Base-by-base conservation (phyloP, 2,888 invertebrate genomes). In the Drosophila rellima region DNA sequence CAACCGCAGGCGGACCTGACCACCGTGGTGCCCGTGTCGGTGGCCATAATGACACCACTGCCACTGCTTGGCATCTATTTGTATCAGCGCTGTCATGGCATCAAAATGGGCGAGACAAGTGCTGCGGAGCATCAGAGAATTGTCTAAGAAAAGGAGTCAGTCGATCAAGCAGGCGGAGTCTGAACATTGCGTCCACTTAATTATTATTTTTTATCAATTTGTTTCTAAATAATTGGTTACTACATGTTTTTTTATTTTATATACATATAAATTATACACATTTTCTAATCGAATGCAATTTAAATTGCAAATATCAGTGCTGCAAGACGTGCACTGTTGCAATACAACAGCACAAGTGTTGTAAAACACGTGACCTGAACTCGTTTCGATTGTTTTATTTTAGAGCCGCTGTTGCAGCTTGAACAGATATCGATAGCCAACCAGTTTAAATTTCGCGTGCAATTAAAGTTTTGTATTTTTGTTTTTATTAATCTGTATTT, bases 31-130 rank as follows among this genome's bases (percentile, higher is more conserved):
- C 98, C 98, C 3, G 98, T 98, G 0, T 95, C 97, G 2, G 96
- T 97, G 18, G 98, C 98, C 17, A 95, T 98, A 47, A 97, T 98
- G 97, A 98, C 98, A 0, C 98, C 98, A 0, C 91, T 98, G 23
- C 98, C 98, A 0, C 94, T 98, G 87, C 93, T 95, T 13, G 90
- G 94, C 39, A 92, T 95, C 56, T 95, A 92, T 88, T 90, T 95
- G 1, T 92, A 87, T 60, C 89, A 91, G 18, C 88, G 90, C 40
- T 76, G 76, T 39, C 68, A 44, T 1, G 61, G 80, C 0, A 18
- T 31, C 5, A 80, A 78, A 17, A 7, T 10, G 2, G 59, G 5
- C 0, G 74, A 73, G 2, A 23, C 33, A 13, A 37, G 15, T 17
- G 17, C 44, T 1, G 17, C 68, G 3, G 88, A 88, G 40, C 61